Evolutionary conservation across 2,113 vertebrate genomes (phyloP).

Genomic region (Alaudala cheleensis): DNA sequence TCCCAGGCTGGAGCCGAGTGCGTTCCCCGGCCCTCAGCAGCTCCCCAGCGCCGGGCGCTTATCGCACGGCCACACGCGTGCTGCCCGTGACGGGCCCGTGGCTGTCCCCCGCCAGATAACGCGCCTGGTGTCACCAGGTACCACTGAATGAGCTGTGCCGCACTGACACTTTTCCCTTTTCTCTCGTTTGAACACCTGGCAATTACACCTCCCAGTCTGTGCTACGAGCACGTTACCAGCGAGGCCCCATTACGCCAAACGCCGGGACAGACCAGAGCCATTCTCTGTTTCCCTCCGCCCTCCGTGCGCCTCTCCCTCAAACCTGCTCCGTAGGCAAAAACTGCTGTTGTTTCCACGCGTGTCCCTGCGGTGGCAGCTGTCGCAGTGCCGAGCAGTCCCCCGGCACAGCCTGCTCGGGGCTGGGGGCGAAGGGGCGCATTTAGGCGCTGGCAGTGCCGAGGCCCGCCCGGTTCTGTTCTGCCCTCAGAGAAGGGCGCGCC

Average conservation of each 20-base stretch:
- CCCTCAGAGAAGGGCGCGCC: fast-evolving
- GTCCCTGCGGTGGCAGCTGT: background rate
- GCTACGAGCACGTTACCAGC: background rate
- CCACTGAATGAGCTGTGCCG: background rate
- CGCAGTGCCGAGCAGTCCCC: background rate
- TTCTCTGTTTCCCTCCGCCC: background rate
- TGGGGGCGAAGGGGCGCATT: fast-evolving
- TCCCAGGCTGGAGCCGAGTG: background rate
- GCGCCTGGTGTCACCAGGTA: fast-evolving
- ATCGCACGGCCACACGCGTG: background rate
- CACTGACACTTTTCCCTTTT: background rate
- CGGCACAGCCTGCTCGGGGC: background rate
- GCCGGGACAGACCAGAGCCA: background rate
- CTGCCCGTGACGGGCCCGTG: background rate
- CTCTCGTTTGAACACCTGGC: background rate
- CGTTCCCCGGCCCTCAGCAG: background rate
- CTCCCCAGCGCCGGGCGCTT: background rate
- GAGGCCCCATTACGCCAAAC: background rate
- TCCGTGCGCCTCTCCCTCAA: too few species aligned
- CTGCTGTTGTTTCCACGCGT: fast-evolving
- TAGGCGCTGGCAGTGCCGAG: fast-evolving
- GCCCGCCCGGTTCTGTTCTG: fast-evolving
- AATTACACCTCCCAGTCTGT: background rate
- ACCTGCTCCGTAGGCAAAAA: background rate
- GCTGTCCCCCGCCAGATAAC: background rate